Base-by-base conservation (phyloP, 2,888 invertebrate species). In the Cyrtodaria siliqua region DNA sequence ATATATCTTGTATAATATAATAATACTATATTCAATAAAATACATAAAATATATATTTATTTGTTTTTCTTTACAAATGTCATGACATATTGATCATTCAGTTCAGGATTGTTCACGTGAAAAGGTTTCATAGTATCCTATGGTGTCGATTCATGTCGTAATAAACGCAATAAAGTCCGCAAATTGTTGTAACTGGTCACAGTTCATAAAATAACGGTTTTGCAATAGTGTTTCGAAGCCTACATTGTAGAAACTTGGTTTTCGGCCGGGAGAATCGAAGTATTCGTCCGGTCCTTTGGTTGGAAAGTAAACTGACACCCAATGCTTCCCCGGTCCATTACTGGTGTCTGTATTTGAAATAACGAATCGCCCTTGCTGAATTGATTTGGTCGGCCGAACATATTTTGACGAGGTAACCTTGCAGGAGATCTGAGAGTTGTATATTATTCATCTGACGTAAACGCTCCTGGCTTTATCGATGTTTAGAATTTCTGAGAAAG, bases 231-330 rank as follows among this genome's bases (percentile, higher is more conserved):
- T 8, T 33, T 33, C 33, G 12, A 33, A 1, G n/a, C n/a, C 33
- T 8, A 67, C 3, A 20, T 27, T 29, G 49, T 69, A 69, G 38
- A 44, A 2, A 4, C 23, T 27, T 1, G 72, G 72, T 18, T 44
- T 24, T 18, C 53, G n/a, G 2, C 74, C 74, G 2, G 59, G 29
- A 1, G 68, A 74, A 59, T 74, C 68, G 49, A 74, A 74, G 33
- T 56, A 73, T 59, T 74, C 74, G 44, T 29, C 20, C 18, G 74
- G 62, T 50, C 59, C 72, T 1, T 40, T 16, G 1, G 2, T 26
- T 1, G 53, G 38, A 60, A 72, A 72, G 53, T 66, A 60, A 47
- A 72, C 60, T 23, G 50, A 27, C 47, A 61, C 50, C 73, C 73
- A 73, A 18, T 61, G 67, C 26, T 60, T 49, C 18, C 64, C 60